phyloP scores from a whole-genome alignment of 1,140 invertebrate species.

The Drosophila littoralis region DNA sequence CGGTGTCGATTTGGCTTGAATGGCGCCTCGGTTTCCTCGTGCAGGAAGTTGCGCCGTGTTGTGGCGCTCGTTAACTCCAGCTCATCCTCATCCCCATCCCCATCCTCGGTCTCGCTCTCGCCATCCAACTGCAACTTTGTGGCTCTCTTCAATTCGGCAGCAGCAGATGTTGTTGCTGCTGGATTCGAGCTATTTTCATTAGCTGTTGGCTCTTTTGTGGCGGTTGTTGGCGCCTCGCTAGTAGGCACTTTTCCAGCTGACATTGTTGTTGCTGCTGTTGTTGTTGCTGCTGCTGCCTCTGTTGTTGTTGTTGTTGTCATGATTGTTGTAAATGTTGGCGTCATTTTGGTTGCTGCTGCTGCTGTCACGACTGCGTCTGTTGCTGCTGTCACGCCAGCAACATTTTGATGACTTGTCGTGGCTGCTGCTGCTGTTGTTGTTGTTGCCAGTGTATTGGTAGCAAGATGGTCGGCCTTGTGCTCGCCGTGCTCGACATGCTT shows the following conservation, averaged over 20 bases:
- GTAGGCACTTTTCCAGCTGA: not conserved
- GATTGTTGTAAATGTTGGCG: not conserved
- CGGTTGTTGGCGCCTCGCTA: constrained; percentile 28
- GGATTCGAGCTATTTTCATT: constrained; percentile 47
- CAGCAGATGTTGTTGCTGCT: constrained; percentile 28
- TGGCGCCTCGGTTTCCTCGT: constrained; percentile 77
- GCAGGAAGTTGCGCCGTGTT: constrained; percentile 77
- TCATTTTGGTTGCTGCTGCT: not conserved
- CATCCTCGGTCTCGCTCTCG: constrained; percentile 11
- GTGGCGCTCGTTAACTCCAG: constrained; percentile 32
- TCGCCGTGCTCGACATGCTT: constrained; percentile 58
- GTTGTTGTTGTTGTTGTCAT: not conserved
- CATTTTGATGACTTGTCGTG: not conserved
- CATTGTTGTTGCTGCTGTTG: constrained; percentile 28
- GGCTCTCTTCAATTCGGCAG: not conserved
- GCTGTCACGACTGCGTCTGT: constrained; percentile 22
- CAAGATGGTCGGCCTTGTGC: constrained; percentile 20
- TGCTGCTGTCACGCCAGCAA: constrained; percentile 14
- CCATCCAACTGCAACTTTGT: constrained; percentile 3
- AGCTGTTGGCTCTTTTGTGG: constrained; percentile 46
- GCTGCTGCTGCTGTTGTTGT: constrained; percentile 17
- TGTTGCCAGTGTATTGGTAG: not conserved
- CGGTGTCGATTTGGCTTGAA: constrained; percentile 84
- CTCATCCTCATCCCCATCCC: not conserved
- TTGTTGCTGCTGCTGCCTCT: not conserved